phyloP scores from a whole-genome alignment of 2,113 vertebrate species.

The Tonatia bakeri region DNA sequence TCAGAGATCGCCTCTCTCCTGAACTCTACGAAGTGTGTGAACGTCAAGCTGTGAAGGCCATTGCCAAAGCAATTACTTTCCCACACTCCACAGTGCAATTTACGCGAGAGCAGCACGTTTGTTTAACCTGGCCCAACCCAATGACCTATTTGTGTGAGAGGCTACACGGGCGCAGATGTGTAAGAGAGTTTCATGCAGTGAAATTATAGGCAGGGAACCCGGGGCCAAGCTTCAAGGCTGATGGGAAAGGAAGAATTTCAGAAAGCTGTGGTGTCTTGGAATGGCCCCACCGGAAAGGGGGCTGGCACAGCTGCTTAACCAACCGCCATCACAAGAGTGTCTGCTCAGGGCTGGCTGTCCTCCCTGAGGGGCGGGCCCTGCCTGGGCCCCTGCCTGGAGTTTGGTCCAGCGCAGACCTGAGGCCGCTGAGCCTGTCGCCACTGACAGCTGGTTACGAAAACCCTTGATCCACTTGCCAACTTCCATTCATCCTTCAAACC shows the following conservation, averaged over 20 bases:
- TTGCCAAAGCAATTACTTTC: background rate
- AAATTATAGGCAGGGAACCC: background rate
- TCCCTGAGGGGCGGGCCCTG: accelerated
- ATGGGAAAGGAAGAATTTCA: background rate
- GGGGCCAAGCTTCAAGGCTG: background rate
- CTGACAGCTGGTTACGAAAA: background rate
- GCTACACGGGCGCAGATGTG: background rate
- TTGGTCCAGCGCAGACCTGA: background rate
- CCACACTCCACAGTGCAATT: background rate
- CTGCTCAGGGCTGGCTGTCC: background rate
- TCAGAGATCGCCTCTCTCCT: background rate
- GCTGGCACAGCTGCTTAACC: accelerated
- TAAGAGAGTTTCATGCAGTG: background rate
- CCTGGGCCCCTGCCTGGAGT: background rate
- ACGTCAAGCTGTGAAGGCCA: background rate
- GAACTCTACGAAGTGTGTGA: background rate
- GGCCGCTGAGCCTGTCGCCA: background rate
- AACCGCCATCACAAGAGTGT: accelerated
- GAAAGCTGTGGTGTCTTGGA: background rate
- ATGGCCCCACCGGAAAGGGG: background rate
- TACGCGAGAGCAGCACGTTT: background rate
- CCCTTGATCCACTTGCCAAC: background rate
- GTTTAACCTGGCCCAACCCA: background rate
- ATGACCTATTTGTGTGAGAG: constrained; percentile 12
- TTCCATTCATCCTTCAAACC: background rate